Conservation (phyloP, 2,797 vertebrate species). For the Spinibarbus caldwelli region DNA sequence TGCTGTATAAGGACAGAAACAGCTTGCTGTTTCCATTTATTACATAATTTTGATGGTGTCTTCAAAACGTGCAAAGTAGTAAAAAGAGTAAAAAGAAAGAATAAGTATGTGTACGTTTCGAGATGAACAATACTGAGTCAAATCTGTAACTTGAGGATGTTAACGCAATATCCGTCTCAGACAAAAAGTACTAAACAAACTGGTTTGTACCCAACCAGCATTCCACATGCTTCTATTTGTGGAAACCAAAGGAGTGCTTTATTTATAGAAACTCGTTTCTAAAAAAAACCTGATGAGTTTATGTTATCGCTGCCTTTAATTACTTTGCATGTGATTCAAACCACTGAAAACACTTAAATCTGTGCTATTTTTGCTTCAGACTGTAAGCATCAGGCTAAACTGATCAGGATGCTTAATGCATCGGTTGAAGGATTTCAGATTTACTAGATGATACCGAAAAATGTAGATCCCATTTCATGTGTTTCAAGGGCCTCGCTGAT, state of each 20-base stretch:
- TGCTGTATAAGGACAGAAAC: too few relatives aligned
- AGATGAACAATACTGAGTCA: not conserved
- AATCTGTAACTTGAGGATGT: slow-evolving; percentile 37
- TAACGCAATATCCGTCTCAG: too few relatives aligned
- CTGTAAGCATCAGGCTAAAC: not conserved
- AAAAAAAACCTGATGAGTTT: not conserved
- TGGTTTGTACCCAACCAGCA: slow-evolving; percentile 29
- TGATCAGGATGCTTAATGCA: too few relatives aligned
- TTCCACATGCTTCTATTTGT: slow-evolving; percentile 33
- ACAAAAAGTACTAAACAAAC: too few relatives aligned
- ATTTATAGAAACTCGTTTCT: slow-evolving; percentile 41
- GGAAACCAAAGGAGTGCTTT: slow-evolving; percentile 16
- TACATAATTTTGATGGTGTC: too few relatives aligned
- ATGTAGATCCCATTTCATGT: too few relatives aligned
- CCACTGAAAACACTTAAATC: not conserved
- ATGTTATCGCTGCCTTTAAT: not conserved
- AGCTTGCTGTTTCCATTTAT: too few relatives aligned
- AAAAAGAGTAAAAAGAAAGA: not conserved
- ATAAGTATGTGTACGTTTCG: not conserved
- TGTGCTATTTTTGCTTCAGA: not conserved
- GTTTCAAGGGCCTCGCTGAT: not conserved
- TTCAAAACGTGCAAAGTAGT: not conserved
- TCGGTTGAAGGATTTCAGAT: not conserved
- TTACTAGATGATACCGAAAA: too few relatives aligned
- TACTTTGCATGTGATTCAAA: not conserved